These are phyloP conservation scores for Tragelaphus eurycerus DNA, from an alignment of 2,797 vertebrate species.

Conservation along the genomic window DNA sequence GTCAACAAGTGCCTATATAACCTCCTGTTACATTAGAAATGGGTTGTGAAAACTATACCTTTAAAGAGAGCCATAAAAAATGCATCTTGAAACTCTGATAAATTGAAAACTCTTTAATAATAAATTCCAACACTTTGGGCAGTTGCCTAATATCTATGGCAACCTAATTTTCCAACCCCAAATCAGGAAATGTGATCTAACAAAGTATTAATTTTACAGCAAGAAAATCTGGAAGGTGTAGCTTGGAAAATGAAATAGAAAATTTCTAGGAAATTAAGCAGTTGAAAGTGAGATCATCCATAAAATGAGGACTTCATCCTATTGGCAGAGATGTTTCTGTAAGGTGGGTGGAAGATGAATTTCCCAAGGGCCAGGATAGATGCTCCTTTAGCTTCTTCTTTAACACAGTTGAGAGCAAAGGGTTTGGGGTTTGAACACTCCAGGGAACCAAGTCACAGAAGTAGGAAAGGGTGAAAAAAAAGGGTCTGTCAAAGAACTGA, in stretches of 20 bases:
- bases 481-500: background rate
- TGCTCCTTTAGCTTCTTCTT: background rate
- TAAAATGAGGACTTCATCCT: background rate
- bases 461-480: background rate
- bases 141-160: background rate
- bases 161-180: background rate
- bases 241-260: constrained; percentile 30
- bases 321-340: background rate
- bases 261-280: constrained; percentile 25
- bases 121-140: constrained; percentile 15
- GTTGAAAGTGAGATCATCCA: background rate
- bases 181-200: constrained; percentile 30
- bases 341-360: background rate
- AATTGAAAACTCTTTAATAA: constrained; percentile 27
- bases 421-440: background rate
- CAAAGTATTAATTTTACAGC: constrained; percentile 37
- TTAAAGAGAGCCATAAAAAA: constrained; percentile 29
- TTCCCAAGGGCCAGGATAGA: background rate
- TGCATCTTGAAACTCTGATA: background rate
- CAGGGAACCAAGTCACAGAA: constrained; percentile 5
- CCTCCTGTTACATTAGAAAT: background rate
- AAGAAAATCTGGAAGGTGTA: constrained; percentile 27
- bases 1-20: constrained; percentile 30
- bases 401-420: background rate
- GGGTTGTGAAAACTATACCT: background rate